Percentiles rank a stretch among this genome's conserved stretches.
phyloP scores from a whole-genome alignment of 2,113 vertebrate species.

The Corythaeola cristata region DNA sequence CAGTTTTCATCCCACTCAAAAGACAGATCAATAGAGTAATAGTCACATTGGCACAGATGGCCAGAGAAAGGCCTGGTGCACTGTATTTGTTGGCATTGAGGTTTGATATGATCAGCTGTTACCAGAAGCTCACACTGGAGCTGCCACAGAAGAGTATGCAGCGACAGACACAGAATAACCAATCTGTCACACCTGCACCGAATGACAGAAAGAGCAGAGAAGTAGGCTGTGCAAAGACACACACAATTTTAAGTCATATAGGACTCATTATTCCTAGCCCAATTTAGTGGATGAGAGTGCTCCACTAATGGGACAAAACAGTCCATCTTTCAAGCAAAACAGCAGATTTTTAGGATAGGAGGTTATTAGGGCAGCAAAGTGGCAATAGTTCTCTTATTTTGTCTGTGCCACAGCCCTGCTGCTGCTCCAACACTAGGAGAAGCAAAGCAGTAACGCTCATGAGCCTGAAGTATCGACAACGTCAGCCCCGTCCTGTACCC shows the following conservation, averaged over 20 bases:
- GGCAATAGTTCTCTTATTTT: not conserved
- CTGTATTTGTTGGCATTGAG: not conserved
- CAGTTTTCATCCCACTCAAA: not conserved
- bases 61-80: not conserved
- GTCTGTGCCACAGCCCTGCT: not conserved
- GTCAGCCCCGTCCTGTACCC: not conserved
- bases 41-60: not conserved
- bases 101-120: not conserved
- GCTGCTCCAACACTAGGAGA: not conserved
- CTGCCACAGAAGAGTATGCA: not conserved
- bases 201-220: not conserved
- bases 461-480: accelerated
- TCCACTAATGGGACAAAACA: not conserved
- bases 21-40: not conserved
- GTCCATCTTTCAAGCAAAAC: not conserved
- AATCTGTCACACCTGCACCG: not conserved
- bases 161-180: not conserved
- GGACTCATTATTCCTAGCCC: not conserved
- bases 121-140: not conserved
- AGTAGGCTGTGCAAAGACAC: not conserved
- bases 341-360: not conserved
- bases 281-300: not conserved
- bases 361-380: not conserved
- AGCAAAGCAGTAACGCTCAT: not conserved
- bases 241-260: not conserved